Conservation (phyloP, 2,113 vertebrate genomes). For the Halichoeres trimaculatus region DNA sequence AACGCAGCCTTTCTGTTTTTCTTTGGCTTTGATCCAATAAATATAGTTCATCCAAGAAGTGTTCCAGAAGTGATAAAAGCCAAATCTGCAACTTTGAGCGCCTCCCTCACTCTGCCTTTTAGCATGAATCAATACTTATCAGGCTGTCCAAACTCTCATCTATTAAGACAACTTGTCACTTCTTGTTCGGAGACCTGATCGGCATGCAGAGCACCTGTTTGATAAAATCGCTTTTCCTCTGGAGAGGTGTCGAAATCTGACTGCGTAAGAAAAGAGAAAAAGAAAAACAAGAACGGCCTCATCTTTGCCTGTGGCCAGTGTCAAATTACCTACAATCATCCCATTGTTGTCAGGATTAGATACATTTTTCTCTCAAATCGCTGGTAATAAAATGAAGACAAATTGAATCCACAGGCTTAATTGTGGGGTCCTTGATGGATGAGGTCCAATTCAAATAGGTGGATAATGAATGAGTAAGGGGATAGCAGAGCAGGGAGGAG, state of each 20-base stretch:
- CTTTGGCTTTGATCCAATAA: constrained; percentile 17
- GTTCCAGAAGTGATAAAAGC: constrained; percentile 20
- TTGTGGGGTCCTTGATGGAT: constrained; percentile 43
- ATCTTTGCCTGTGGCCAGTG: constrained; percentile 39
- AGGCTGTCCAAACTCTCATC: constrained; percentile 26
- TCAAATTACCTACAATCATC: constrained; percentile 61
- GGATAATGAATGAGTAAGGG: constrained; percentile 38
- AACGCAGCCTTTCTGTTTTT: background rate
- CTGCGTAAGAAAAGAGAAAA: constrained; percentile 14
- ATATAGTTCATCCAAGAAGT: constrained; percentile 1
- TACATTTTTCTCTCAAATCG: constrained; percentile 25
- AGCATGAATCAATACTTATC: constrained; percentile 51
- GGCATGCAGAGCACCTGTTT: constrained; percentile 43
- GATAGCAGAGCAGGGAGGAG: constrained; percentile 24
- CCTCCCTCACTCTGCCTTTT: constrained; percentile 16
- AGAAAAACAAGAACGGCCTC: constrained; percentile 7
- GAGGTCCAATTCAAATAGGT: constrained; percentile 25
- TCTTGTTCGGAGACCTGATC: constrained; percentile 38
- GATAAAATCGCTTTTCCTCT: constrained; percentile 36
- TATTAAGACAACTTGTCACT: constrained; percentile 27
- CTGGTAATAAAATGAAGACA: constrained; percentile 35
- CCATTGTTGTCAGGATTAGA: constrained; percentile 49
- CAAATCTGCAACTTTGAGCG: constrained; percentile 17
- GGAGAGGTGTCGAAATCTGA: constrained; percentile 40
- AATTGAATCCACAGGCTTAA: constrained; percentile 55